Evolutionary conservation across 2,888 invertebrate species (phyloP), one percentile per base, ranked within the genome.

Genomic region (Pachliopta kotzebuea): DNA sequence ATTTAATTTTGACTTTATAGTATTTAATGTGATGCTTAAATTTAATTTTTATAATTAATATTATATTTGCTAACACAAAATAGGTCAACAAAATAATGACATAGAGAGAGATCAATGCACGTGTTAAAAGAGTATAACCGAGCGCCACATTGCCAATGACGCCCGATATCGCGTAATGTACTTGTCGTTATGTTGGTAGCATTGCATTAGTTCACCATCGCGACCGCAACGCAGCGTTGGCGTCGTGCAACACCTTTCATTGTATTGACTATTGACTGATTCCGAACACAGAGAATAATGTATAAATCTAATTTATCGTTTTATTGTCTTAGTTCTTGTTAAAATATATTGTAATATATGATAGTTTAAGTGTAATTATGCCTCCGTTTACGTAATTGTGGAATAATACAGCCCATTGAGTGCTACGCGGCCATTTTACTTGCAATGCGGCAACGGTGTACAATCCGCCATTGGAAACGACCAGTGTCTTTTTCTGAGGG

Each of bases 221-320:
- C 90, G 90, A 84, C 92, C 92, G 89, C 90, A 84, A 79, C 87
- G 90, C 72, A 87, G 92, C 90, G 93, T 93, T 93, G 90, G 91
- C 90, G 91, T 92, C 92, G 93, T 93, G 92, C 92, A 93, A 94
- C 94, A 94, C 94, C 93, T 94, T 94, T 94, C 93, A 93, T 93
- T 93, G 93, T 94, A 94, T 94, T 93, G 94, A 94, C 94, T 94
- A 94, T 94, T 93, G 94, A 94, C 94, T 93, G 92, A 93, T 89
- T 92, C 92, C 90, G 91, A 92, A 90, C 88, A 92, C 92, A 91
- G 85, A 88, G 89, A 90, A 92, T 92, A 92, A 93, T 92, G 93
- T 93, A 93, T 93, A 93, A 93, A 93, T 92, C 92, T 93, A 93
- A 92, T 92, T 93, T 93, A 92, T 84, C 88, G 83, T 92, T 90